Percentiles rank a stretch among this genome's conserved stretches.
Evolutionary conservation across 2,797 vertebrate genomes (phyloP).

Genomic region (Hydrophis major): DNA sequence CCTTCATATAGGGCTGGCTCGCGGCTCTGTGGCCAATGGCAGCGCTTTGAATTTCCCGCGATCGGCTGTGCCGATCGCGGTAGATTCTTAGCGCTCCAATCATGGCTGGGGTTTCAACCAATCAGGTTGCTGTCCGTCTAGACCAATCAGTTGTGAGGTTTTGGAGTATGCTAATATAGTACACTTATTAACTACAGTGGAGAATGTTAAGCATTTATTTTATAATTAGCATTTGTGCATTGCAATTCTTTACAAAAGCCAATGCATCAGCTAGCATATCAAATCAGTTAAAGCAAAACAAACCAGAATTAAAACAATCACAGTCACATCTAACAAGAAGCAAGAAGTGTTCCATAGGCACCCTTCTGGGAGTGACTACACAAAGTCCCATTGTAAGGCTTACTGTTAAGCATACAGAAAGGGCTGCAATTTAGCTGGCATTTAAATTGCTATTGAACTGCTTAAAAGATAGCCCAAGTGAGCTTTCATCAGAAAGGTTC

Average conservation of each 20-base stretch:
- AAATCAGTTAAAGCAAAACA: neutral
- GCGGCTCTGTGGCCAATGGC: no score
- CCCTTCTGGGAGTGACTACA: neutral
- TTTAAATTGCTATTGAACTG: neutral
- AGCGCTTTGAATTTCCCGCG: no score
- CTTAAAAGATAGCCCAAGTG: neutral
- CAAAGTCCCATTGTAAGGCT: neutral
- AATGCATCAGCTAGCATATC: neutral
- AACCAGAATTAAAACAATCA: neutral
- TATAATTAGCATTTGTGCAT: neutral
- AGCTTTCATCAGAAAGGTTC: neutral
- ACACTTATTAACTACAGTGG: neutral
- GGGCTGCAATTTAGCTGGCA: neutral
- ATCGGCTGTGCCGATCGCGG: no score
- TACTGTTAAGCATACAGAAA: neutral
- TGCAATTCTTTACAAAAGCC: neutral
- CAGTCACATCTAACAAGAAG: neutral
- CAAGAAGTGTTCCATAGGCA: neutral
- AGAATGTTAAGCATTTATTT: neutral
- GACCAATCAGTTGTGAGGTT: no score
- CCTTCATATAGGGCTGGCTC: no score
- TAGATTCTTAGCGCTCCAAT: no score
- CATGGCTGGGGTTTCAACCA: no score
- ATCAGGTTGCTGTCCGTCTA: no score
- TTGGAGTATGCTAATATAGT: neutral